Base-by-base conservation (phyloP, 2,797 vertebrate species). In the Acanthiza pusilla region DNA sequence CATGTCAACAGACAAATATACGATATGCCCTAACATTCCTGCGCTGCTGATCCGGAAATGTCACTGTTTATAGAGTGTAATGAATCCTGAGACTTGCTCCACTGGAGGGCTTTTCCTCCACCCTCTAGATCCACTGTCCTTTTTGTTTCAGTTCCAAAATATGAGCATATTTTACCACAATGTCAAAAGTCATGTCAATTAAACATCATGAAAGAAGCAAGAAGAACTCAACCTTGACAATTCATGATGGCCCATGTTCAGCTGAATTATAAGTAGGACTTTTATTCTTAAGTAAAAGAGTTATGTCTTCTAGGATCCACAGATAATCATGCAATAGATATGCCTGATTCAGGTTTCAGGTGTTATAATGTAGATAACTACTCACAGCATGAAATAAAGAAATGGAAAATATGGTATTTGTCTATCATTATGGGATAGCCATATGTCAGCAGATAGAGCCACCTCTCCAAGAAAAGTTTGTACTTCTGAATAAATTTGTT, bases 51-150 rank as follows among this genome's bases (percentile, higher is more conserved):
- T 95, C 70, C 0, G 0, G 83, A 96, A 96, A 94, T 85, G 74
- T 90, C 83, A 76, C 42, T 93, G 73, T 86, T 93, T 76, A 85
- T 67, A 79, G 45, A 93, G 32, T 40, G 71, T 63, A 94, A 96
- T 86, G 82, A 93, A 91, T 84, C 40, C 58, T 86, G 95, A 96
- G 91, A 47, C 55, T 54, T 88, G 55, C 60, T 92, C 17, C 63
- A 90, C 91, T 93, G 89, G 70, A 91, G 73, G 73, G 76, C 27
- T 96, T 91, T 91, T 86, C 38, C 51, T 81, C 73, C 48, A 93
- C 66, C 70, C 60, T 54, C 34, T 78, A 89, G 21, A 72, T 71
- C 48, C 32, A 84, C 70, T 71, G 36, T 88, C 27, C 38, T 85
- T 96, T 96, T 84, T 57, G 66, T 93, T 91, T 57, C 60, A 63